Conservation (phyloP, 2,113 vertebrate species). For the Ceyx cyanopectus region DNA sequence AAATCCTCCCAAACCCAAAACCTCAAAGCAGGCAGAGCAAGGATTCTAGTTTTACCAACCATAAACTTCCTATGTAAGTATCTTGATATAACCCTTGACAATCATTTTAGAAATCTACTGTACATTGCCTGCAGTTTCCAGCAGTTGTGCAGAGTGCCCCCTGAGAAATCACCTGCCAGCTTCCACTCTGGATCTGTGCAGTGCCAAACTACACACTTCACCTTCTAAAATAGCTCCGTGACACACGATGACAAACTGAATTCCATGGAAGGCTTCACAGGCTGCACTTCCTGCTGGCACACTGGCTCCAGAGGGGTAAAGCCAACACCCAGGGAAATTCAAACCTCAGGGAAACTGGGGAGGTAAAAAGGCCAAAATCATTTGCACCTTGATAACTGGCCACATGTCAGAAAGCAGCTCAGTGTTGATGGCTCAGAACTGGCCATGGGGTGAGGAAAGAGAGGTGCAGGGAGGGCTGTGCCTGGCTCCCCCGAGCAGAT, state of each 20-base stretch:
- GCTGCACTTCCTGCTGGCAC: background rate
- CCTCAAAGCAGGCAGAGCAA: background rate
- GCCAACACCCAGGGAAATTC: background rate
- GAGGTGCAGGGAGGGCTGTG: background rate
- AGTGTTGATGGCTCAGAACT: accelerated
- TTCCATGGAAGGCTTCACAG: background rate
- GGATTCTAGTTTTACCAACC: background rate
- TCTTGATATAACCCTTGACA: background rate
- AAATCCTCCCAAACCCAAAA: background rate
- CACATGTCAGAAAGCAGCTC: background rate
- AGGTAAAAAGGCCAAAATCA: background rate
- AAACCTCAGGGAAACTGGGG: background rate
- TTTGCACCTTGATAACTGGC: background rate
- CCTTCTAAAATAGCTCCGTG: background rate
- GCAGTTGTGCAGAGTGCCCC: background rate
- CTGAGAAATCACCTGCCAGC: background rate
- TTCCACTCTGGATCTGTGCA: background rate
- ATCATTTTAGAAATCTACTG: background rate
- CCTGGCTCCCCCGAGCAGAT: background rate
- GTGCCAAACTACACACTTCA: background rate
- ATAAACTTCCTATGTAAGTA: background rate
- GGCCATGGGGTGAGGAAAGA: background rate
- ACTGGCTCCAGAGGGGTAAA: background rate
- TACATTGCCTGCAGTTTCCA: background rate
- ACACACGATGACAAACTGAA: background rate